Evolutionary conservation across 2,888 invertebrate species (phyloP).

Genomic region (Ecliptopera silaceata): DNA sequence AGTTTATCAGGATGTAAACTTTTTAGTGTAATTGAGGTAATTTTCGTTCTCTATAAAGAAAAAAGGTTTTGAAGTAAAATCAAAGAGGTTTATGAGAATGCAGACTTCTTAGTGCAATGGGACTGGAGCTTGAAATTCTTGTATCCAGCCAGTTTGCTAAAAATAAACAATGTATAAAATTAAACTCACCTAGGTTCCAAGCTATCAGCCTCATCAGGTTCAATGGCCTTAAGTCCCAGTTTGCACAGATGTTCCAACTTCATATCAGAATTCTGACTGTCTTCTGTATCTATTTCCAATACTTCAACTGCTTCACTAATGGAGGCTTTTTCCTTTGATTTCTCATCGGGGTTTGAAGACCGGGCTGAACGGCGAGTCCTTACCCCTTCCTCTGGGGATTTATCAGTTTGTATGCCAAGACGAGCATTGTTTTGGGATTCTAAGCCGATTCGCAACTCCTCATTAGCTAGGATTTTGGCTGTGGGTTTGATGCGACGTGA

Average conservation of each 20-base stretch:
- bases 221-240: constrained; percentile 76
- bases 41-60: too few relatives aligned
- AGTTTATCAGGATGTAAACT: too few relatives aligned
- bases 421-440: constrained; percentile 83
- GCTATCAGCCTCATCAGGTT: constrained; percentile 60
- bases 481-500: constrained; percentile 86
- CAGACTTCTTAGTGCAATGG: too few relatives aligned
- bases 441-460: constrained; percentile 83
- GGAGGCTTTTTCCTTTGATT: constrained; percentile 31
- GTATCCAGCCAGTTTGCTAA: too few relatives aligned
- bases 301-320: constrained; percentile 37
- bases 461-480: constrained; percentile 86
- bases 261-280: constrained; percentile 77
- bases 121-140: too few relatives aligned
- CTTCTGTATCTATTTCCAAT: constrained; percentile 45
- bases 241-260: constrained; percentile 82
- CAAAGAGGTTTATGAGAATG: too few relatives aligned
- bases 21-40: too few relatives aligned
- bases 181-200: constrained; percentile 27
- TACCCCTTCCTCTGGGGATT: constrained; percentile 65
- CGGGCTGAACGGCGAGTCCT: constrained; percentile 63
- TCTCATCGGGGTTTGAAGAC: constrained; percentile 43
- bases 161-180: too few relatives aligned
- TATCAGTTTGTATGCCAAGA: constrained; percentile 67
- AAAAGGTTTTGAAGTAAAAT: too few relatives aligned